Conservation (phyloP, 2,888 invertebrate species). For the Hanleya hanleyi region DNA sequence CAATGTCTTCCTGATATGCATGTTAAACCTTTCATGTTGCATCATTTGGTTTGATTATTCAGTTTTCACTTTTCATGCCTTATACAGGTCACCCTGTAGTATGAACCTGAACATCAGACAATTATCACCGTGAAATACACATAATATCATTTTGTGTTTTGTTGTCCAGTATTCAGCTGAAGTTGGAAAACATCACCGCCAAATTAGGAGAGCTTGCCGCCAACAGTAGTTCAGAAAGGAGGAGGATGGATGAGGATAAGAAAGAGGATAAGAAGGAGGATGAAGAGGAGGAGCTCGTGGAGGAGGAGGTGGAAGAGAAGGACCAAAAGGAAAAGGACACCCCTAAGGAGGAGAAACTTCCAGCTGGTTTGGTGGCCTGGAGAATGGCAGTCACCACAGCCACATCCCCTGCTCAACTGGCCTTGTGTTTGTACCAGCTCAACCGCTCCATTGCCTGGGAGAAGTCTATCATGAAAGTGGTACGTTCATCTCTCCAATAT, state of each 20-base stretch:
- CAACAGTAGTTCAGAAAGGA: slow-evolving; percentile 21
- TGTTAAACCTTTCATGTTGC: no score
- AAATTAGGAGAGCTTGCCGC: slow-evolving; percentile 21
- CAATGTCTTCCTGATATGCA: no score
- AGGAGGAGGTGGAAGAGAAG: slow-evolving; percentile 34
- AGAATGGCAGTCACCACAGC: slow-evolving; percentile 89
- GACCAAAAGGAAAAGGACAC: slow-evolving; percentile 40
- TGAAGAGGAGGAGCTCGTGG: slow-evolving; percentile 28
- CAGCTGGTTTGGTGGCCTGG: slow-evolving; percentile 85
- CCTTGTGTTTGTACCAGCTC: slow-evolving; percentile 90
- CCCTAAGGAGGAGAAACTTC: slow-evolving; percentile 73
- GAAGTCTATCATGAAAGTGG: slow-evolving; percentile 99
- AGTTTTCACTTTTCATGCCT: no score
- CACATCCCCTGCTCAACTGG: slow-evolving; percentile 90
- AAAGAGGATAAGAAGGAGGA: slow-evolving; percentile 41
- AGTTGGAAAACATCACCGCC: slow-evolving; percentile 53
- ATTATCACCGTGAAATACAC: no score
- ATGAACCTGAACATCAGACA: no score
- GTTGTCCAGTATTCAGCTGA: slow-evolving; percentile 57
- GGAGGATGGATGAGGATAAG: slow-evolving; percentile 37
- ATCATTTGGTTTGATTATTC: no score
- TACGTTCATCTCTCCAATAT: slow-evolving; percentile 77
- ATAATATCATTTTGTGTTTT: no score
- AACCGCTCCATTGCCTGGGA: slow-evolving; percentile 97
- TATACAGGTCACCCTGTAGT: no score